These are phyloP conservation scores for Metridium senile DNA, from an alignment of 92 coral and sea anemone species.

Conservation along the genomic window DNA sequence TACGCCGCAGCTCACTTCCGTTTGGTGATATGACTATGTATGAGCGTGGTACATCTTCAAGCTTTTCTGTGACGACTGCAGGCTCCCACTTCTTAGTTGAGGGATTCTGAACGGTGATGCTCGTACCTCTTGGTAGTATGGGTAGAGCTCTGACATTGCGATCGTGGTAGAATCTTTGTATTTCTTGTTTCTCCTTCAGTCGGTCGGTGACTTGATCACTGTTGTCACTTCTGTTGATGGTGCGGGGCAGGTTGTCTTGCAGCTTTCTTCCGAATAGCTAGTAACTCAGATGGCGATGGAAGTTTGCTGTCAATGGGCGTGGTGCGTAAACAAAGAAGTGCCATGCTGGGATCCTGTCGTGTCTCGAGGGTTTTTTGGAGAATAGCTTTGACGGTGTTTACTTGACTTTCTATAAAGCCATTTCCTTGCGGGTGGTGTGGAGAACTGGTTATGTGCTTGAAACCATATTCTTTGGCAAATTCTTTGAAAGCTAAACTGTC, in stretches of 20 bases:
- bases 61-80: conserved; percentile 40
- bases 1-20: conserved; percentile 48
- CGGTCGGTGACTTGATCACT: conserved; percentile 42
- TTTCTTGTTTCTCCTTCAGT: conserved; percentile 44
- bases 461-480: conserved; percentile 54
- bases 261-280: conserved; percentile 21
- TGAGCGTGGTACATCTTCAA: conserved; percentile 46
- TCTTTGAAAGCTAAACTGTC: conserved; percentile 35
- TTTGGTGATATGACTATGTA: conserved; percentile 48
- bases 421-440: conserved; percentile 52
- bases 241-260: conserved; percentile 44
- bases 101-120: conserved; percentile 47
- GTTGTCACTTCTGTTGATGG: background rate
- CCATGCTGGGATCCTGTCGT: conserved; percentile 33
- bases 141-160: conserved; percentile 32
- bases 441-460: conserved; percentile 56
- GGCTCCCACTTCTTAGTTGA: conserved; percentile 47
- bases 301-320: conserved; percentile 36
- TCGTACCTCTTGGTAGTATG: conserved; percentile 29
- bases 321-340: conserved; percentile 34
- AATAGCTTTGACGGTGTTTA: conserved; percentile 26
- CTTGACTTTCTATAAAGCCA: conserved; percentile 62
- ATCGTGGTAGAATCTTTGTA: conserved; percentile 51
- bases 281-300: conserved; percentile 39
- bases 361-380: conserved; percentile 30